Base-by-base conservation (phyloP, 35 echinoderm and acorn worm genomes). In the Lytechinus pictus region DNA sequence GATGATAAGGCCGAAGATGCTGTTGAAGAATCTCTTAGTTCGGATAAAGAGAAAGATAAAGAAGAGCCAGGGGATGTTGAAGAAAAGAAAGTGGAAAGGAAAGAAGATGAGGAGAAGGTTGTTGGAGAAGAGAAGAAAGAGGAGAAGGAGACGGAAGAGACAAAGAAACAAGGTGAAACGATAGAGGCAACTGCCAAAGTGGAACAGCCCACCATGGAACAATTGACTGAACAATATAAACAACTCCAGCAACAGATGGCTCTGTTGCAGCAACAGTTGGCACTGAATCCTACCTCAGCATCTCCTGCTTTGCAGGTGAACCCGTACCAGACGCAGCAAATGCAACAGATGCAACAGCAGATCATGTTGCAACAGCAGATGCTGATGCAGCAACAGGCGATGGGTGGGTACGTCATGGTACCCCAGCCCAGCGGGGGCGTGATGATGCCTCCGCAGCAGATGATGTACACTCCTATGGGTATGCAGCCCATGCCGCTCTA, bases 261-360 rank as follows among this genome's bases (percentile, higher is more conserved):
- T 27, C 16, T 90, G 52, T 52, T 96, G 55, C 96, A 96, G 86
- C 94, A 96, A 87, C 96, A 96, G 87, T 66, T 96, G 57, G 44
- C 19, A 16, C 66, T 54, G 92, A 93, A 93, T 55, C 92, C 92
- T 27, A 53, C 92, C 52, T 27, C 92, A 54, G 92, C 53, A 13
- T 27, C 92, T 11, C 54, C 53, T 54, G 54, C 28, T 6, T 27
- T 93, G 92, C 53, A 11, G 54, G 10, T 57, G 92, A 93, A 93
- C 55, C 92, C 92, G 4, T 93, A 93, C 54, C 92, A 93, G 87
- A 91, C 54, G 8, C 53, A 91, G 11, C 52, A 54, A 27, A 95
- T 96, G 87, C 94, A 91, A 55, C 96, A 96, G 44, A 54, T 91
- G 86, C 94, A 94, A 54, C 95, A 96, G 33, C 95, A 96, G 95